phyloP scores from a whole-genome alignment of 2,888 invertebrate genomes.

The Caenorhabditis sulstoni region DNA sequence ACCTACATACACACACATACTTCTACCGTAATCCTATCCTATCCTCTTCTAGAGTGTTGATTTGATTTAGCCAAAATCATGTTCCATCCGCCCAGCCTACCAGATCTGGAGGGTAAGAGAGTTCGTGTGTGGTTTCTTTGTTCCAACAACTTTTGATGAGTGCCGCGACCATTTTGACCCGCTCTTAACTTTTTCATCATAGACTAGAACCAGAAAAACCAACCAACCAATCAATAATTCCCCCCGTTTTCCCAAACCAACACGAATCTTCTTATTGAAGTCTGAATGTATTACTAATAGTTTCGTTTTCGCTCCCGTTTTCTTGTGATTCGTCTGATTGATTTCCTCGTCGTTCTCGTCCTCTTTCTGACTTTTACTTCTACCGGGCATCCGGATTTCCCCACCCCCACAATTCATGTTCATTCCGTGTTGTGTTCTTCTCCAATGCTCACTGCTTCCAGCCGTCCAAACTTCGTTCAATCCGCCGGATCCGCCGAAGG shows the following conservation, averaged over 20 bases:
- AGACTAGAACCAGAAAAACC: slow-evolving; percentile 8
- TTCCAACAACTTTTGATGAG: slow-evolving; percentile 2
- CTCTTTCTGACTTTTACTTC: slow-evolving; percentile 39
- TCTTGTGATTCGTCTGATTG: slow-evolving; percentile 24
- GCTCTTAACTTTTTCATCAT: slow-evolving; percentile 13
- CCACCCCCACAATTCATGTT: not conserved
- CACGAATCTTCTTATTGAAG: no score
- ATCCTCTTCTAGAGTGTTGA: not conserved
- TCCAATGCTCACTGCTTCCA: no score
- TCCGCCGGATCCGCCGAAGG: slow-evolving; percentile 79
- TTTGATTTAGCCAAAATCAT: slow-evolving; percentile 43
- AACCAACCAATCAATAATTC: slow-evolving; percentile 7
- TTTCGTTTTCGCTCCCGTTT: slow-evolving; percentile 16
- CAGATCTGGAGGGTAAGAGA: slow-evolving; percentile 53
- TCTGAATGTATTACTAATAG: slow-evolving; percentile 26
- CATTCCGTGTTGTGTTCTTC: no score
- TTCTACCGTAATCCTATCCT: slow-evolving; percentile 26
- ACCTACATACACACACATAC: slow-evolving; percentile 8
- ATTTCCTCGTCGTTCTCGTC: slow-evolving; percentile 19
- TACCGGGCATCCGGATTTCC: slow-evolving; percentile 21
- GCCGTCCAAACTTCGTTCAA: slow-evolving; percentile 79
- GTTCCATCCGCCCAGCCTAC: slow-evolving; percentile 53
- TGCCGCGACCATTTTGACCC: no score
- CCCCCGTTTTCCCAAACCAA: no score
- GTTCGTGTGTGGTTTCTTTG: slow-evolving; percentile 11